A percentile compares a stretch with the other conserved stretches of the same genome.
phyloP scores from a whole-genome alignment of 2,888 invertebrate species.

The Aleiodes leptofemur region DNA sequence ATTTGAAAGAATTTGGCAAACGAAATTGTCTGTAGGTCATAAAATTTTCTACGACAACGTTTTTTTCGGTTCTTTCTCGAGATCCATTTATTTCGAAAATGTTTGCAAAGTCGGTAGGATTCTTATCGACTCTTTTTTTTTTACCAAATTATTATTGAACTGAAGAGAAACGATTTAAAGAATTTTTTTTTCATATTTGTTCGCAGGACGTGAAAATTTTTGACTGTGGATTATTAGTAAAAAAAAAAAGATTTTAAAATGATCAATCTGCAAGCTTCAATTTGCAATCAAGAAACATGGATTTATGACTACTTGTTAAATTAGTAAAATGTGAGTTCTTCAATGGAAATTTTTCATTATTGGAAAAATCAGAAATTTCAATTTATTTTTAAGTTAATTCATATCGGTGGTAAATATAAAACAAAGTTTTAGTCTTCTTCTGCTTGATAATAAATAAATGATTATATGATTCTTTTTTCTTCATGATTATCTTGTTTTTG shows the following conservation, averaged over 20 bases:
- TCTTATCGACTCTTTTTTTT: too few species aligned
- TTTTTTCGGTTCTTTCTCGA: too few species aligned
- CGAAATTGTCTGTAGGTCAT: too few species aligned
- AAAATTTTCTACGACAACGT: too few species aligned
- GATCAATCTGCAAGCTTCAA: too few species aligned
- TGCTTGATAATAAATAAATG: conserved; percentile 19
- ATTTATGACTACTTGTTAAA: neutral
- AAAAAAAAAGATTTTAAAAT: too few species aligned
- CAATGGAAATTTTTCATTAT: neutral
- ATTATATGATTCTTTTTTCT: neutral
- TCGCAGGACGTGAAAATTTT: conserved; percentile 13
- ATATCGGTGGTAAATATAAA: too few species aligned
- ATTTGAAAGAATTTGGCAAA: too few species aligned
- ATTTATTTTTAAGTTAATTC: too few species aligned
- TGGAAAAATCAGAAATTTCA: neutral
- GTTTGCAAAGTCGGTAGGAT: too few species aligned
- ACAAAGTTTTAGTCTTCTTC: conserved; percentile 44
- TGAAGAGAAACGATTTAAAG: neutral
- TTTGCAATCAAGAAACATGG: neutral
- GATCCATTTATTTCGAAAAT: too few species aligned
- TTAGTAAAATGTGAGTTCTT: neutral
- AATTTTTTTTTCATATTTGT: conserved; percentile 17
- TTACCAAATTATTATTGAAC: too few species aligned
- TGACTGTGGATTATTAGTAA: neutral
- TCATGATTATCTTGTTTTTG: neutral